phyloP scores from a whole-genome alignment of 1,140 invertebrate species.

The Triops cancriformis region DNA sequence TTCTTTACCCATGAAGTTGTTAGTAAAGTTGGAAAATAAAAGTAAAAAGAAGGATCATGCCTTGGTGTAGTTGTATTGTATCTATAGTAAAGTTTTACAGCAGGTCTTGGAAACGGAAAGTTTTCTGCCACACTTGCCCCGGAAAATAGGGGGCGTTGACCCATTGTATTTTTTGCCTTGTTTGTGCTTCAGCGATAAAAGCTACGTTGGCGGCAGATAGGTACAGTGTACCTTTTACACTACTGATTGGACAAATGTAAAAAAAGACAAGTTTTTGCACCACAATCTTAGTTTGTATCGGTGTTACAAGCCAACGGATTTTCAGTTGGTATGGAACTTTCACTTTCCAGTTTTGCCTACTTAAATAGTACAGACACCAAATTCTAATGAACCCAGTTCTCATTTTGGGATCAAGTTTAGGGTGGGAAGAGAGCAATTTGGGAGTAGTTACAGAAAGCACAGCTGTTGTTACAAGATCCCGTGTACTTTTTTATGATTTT shows the following conservation, averaged over 20 bases:
- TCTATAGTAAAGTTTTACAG: background rate
- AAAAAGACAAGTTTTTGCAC: background rate
- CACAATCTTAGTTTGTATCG: background rate
- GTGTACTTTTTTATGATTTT: background rate
- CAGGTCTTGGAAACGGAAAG: background rate
- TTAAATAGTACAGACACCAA: background rate
- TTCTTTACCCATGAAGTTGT: background rate
- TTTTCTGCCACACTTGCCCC: background rate
- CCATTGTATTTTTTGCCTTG: background rate
- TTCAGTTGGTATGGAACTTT: background rate
- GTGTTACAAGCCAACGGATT: background rate
- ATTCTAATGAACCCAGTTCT: conserved; percentile 10
- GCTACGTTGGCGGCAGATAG: background rate
- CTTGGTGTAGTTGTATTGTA: background rate
- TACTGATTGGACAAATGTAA: background rate
- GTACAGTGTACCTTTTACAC: background rate
- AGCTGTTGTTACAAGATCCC: background rate
- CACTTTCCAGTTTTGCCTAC: background rate
- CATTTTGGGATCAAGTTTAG: background rate
- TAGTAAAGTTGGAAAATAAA: background rate
- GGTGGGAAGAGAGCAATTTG: background rate
- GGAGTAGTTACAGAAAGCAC: background rate
- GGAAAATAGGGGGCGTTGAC: background rate
- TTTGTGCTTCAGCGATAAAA: background rate
- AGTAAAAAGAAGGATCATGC: background rate